These are phyloP conservation scores for Sylvilagus floridanus DNA, from an alignment of 2,797 vertebrate species.

Conservation along the genomic window DNA sequence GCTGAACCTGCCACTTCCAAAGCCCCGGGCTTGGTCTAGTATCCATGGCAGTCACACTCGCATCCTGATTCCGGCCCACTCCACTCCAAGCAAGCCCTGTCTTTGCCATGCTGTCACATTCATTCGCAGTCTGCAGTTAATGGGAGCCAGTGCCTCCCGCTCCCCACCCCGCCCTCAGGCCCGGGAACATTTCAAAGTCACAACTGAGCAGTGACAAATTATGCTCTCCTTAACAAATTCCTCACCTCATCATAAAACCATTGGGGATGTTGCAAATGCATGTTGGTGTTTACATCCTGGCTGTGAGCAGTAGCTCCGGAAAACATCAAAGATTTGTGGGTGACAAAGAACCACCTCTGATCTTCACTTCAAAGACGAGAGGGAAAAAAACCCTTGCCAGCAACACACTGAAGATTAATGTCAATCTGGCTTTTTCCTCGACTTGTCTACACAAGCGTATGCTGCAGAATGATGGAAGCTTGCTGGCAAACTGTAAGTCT, in stretches of 20 bases:
- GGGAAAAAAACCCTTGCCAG: slow-evolving; percentile 70
- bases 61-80: background rate
- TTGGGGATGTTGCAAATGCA: background rate
- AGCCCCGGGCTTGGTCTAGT: background rate
- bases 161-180: background rate
- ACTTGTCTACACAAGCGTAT: slow-evolving; percentile 65
- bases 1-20: background rate
- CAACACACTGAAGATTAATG: slow-evolving; percentile 65
- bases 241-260: slow-evolving; percentile 50
- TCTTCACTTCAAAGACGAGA: slow-evolving; percentile 80
- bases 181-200: slow-evolving; percentile 37
- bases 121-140: background rate
- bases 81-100: background rate
- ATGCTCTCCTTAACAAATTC: slow-evolving; percentile 25
- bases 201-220: slow-evolving; percentile 54
- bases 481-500: slow-evolving; percentile 63
- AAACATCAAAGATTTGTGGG: slow-evolving; percentile 78
- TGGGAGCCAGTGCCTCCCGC: background rate
- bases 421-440: slow-evolving; percentile 64
- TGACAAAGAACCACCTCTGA: slow-evolving; percentile 79
- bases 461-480: slow-evolving; percentile 30
- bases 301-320: slow-evolving; percentile 56
- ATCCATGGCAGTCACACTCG: background rate
- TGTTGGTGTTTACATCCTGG: slow-evolving; percentile 30
- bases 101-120: background rate